phyloP scores from a whole-genome alignment of 2,888 invertebrate genomes.

The Alloplasta piceator region DNA sequence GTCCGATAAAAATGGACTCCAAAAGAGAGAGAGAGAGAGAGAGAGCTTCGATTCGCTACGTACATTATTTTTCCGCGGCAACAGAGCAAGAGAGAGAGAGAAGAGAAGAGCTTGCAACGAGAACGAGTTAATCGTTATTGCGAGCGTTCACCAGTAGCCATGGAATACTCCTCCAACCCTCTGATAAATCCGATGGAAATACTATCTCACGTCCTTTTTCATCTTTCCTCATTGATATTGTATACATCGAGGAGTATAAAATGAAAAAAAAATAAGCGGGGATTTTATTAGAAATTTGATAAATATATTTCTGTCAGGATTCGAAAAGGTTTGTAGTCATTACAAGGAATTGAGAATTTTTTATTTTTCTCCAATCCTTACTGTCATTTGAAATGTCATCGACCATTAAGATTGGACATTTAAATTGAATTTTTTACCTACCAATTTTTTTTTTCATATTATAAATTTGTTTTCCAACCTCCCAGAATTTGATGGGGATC shows the following conservation, averaged over 20 bases:
- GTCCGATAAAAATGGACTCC: conserved; percentile 75
- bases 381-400: too few species aligned
- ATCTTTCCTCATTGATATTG: not conserved
- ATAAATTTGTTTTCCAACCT: too few species aligned
- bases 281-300: conserved; percentile 38
- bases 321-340: too few species aligned
- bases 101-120: conserved; percentile 17
- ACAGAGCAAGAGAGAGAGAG: not conserved
- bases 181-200: conserved; percentile 46
- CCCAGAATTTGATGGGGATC: too few species aligned
- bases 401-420: too few species aligned
- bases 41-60: conserved; percentile 62
- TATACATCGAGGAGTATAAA: not conserved
- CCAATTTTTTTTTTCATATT: too few species aligned
- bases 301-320: conserved; percentile 8
- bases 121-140: conserved; percentile 61
- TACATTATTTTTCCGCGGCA: conserved; percentile 64
- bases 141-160: conserved; percentile 38
- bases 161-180: conserved; percentile 11
- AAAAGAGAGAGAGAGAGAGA: conserved; percentile 1
- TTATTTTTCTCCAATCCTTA: too few species aligned
- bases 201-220: not conserved
- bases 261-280: conserved; percentile 18
- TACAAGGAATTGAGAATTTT: too few species aligned
- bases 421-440: too few species aligned